Evolutionary conservation across 2,113 vertebrate species (phyloP), one percentile per base, ranked within the genome.

Genomic region (Rhinolophus ferrumequinum): DNA sequence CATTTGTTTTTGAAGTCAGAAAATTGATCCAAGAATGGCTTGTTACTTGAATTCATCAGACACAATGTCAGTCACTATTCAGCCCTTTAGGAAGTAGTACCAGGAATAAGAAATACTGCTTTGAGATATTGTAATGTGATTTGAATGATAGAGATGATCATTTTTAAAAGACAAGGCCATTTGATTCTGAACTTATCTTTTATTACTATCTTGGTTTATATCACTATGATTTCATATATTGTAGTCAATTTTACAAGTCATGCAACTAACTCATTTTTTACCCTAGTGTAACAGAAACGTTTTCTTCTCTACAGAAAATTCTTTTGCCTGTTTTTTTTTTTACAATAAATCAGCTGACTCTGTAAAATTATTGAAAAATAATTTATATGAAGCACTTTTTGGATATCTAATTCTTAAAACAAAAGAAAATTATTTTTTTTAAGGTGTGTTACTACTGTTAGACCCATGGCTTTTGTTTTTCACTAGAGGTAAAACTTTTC

Each of bases 1-100:
- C 91, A 96, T 97, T 97, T 95, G 95, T 60, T 97, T 83, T 92
- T 92, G 73, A 96, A 87, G 67, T 91, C 28, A 92, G 60, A 96
- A 97, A 96, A 86, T 76, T 94, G 66, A 82, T 86, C 35, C 8
- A 79, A 93, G 62, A 96, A 93, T 92, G 67, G 33, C 77, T 91
- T 93, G 72, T 95, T 97, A 97, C 81, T 85, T 94, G 44, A 94
- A 90, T 89, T 97, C 41, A 87, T 96, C 67, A 94, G 16, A 62
- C 52, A 94, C 62, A 73, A 95, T 94, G 87, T 88, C 62, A 56
- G n/a, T 88, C 88, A 89, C 70, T 83, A 56, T 66, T 96, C 88
- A 85, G 56, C 62, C 73, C 91, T 95, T 97, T 58, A 91, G 44
- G 72, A 94, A 92, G 16, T 62, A 75, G 56, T 88, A 41, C 64